Evolutionary conservation across 2,113 vertebrate species (phyloP).

Genomic region (Hypanus sabinus): DNA sequence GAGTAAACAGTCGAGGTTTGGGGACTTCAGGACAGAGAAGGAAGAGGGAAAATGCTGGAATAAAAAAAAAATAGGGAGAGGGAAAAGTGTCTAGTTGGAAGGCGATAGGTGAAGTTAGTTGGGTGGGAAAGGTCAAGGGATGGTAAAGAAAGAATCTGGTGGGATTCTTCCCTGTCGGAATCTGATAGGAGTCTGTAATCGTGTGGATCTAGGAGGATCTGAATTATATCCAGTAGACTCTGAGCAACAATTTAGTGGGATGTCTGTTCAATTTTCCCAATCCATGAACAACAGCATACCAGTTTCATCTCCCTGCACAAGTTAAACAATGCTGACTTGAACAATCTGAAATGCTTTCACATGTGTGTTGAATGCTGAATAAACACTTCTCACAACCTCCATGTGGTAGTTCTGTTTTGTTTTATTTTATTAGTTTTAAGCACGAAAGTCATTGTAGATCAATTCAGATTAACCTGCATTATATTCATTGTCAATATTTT

Average conservation of each 20-base stretch:
- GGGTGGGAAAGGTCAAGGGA: too few relatives aligned
- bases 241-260: neutral
- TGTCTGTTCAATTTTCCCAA: neutral
- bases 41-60: too few relatives aligned
- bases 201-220: neutral
- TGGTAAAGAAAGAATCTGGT: too few relatives aligned
- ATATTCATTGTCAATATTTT: neutral
- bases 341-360: neutral
- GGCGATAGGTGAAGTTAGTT: too few relatives aligned
- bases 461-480: neutral
- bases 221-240: neutral
- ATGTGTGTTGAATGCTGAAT: neutral
- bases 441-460: neutral
- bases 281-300: neutral
- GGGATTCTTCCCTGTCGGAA: too few relatives aligned
- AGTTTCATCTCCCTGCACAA: neutral
- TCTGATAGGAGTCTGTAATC: neutral
- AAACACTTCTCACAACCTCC: neutral
- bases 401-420: neutral
- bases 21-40: too few relatives aligned
- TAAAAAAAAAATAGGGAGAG: too few relatives aligned
- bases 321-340: neutral
- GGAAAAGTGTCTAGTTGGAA: too few relatives aligned
- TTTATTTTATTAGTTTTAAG: constrained; percentile 1
- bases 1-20: too few relatives aligned